A percentile compares a stretch with the other conserved stretches of the same genome.
Evolutionary conservation across 2,113 vertebrate species (phyloP).

Genomic region (Emydocephalus ijimae): DNA sequence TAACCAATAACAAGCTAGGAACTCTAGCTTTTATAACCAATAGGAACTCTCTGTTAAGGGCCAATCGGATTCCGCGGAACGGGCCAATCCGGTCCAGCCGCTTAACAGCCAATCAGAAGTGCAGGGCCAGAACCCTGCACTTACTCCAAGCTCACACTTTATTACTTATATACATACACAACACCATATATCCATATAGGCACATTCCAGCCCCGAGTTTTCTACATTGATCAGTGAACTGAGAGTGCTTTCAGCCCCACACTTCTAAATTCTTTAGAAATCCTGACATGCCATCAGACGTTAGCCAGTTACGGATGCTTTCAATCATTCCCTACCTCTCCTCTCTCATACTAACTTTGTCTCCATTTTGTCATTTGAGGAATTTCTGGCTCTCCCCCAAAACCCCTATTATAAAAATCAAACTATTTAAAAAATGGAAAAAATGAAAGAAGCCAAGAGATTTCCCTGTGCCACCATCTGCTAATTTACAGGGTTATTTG

Average conservation of each 20-base stretch:
- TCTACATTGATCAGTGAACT: background rate
- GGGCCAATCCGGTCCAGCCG: no score
- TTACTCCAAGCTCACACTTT: no score
- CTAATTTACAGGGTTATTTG: constrained; percentile 64
- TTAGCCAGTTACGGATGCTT: background rate
- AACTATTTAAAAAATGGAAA: constrained; percentile 44
- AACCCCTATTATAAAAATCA: constrained; percentile 64
- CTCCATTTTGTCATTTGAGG: background rate
- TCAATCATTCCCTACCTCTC: background rate
- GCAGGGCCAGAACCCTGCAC: no score
- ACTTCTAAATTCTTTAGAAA: background rate
- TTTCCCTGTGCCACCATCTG: constrained; percentile 58
- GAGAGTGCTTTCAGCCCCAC: background rate
- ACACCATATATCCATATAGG: no score
- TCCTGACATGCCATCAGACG: background rate
- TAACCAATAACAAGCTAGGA: no score
- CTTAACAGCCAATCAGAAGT: no score
- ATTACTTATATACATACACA: no score
- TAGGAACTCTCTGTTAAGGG: no score
- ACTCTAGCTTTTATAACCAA: no score
- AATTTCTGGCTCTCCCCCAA: constrained; percentile 57
- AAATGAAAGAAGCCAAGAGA: constrained; percentile 53
- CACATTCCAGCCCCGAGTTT: background rate
- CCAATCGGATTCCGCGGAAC: no score
- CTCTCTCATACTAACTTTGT: background rate